These are phyloP conservation scores for Calyptommatus sinebrachiatus DNA, from an alignment of 2,113 vertebrate genomes.

Conservation along the genomic window DNA sequence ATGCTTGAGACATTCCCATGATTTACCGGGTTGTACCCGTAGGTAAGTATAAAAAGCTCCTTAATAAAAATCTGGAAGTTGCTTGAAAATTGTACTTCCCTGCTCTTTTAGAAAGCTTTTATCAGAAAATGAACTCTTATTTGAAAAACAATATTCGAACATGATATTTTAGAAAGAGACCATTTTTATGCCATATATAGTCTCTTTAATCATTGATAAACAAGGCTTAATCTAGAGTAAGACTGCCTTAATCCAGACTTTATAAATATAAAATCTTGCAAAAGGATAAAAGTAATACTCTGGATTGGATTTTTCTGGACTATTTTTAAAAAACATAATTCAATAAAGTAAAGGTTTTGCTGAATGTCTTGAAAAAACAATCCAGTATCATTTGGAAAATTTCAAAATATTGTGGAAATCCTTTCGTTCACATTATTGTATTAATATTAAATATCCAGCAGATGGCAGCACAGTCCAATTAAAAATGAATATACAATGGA, in stretches of 20 bases:
- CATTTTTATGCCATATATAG: too few species aligned
- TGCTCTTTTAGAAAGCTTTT: neutral
- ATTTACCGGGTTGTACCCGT: too few species aligned
- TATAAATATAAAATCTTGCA: neutral
- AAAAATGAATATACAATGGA: neutral
- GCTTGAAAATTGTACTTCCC: neutral
- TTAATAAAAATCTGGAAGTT: neutral
- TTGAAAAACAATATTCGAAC: too few species aligned
- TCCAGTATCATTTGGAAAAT: neutral
- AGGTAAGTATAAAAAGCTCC: too few species aligned
- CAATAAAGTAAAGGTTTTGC: neutral
- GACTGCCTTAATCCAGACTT: neutral
- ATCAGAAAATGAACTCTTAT: too few species aligned
- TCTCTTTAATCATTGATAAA: neutral
- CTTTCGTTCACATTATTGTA: slow-evolving; percentile 14
- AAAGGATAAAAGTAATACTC: neutral
- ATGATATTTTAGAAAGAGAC: too few species aligned
- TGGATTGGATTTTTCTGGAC: neutral
- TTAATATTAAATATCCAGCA: slow-evolving; percentile 45
- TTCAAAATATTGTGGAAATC: neutral
- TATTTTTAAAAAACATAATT: too few species aligned
- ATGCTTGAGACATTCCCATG: too few species aligned
- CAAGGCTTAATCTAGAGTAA: neutral
- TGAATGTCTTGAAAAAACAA: neutral
- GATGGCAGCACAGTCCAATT: slow-evolving; percentile 51